A percentile compares a stretch with the other conserved stretches of the same genome.
Conservation (phyloP, 2,797 vertebrate genomes). For the Acanthurus tractus region DNA sequence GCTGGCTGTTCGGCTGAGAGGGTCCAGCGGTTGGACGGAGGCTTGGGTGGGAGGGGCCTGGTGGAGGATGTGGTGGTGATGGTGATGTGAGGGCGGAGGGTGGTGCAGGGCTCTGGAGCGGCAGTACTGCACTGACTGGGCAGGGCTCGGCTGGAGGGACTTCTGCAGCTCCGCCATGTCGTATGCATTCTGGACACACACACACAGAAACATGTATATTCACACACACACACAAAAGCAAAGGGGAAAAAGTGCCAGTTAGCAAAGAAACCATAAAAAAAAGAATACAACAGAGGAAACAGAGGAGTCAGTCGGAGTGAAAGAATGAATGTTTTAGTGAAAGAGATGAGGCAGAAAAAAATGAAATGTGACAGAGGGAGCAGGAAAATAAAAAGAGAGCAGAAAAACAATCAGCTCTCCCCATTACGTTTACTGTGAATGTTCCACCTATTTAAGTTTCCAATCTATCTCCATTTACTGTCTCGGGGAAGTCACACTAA, state of each 20-base stretch:
- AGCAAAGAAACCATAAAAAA: too few relatives aligned
- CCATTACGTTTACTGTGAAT: constrained; percentile 50
- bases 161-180: constrained; percentile 93
- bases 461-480: constrained; percentile 68
- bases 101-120: constrained; percentile 77
- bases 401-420: constrained; percentile 63
- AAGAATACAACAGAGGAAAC: too few relatives aligned
- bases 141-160: constrained; percentile 89
- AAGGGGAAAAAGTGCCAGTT: background rate
- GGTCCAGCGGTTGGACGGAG: constrained; percentile 54
- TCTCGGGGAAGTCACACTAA: constrained; percentile 42
- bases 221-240: too few relatives aligned
- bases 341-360: too few relatives aligned
- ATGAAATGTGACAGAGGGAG: too few relatives aligned
- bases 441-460: constrained; percentile 66
- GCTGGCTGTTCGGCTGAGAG: constrained; percentile 74
- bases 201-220: too few relatives aligned
- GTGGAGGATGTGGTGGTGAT: constrained; percentile 69
- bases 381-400: constrained; percentile 49
- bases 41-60: constrained; percentile 53
- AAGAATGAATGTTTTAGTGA: too few relatives aligned
- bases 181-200: constrained; percentile 86
- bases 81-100: constrained; percentile 69
- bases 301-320: too few relatives aligned
- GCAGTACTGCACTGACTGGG: constrained; percentile 85